A percentile compares a stretch with the other conserved stretches of the same genome.
Evolutionary conservation across 92 coral and sea anemone species (phyloP).

Genomic region (Zoanthus sansibaricus): DNA sequence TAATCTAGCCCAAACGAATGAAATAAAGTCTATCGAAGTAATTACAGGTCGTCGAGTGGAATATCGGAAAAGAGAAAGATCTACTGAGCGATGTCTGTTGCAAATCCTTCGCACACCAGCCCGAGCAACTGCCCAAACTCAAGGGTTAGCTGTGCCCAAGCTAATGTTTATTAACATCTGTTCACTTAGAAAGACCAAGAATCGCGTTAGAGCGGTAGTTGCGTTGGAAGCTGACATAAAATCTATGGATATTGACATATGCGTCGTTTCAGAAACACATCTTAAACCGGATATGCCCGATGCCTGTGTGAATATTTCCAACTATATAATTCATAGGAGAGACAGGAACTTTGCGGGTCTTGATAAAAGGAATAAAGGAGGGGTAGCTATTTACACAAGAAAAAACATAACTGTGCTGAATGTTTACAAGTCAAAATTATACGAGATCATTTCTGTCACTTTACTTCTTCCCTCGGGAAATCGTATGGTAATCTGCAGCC

Average conservation of each 20-base stretch:
- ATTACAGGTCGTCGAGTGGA: too few relatives aligned
- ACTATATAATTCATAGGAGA: constrained; percentile 37
- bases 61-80: too few relatives aligned
- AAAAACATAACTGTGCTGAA: constrained; percentile 59
- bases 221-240: constrained; percentile 62
- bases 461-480: background rate
- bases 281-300: constrained; percentile 66
- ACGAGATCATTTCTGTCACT: background rate
- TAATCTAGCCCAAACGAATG: too few relatives aligned
- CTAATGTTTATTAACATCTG: constrained; percentile 63
- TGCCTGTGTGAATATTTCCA: constrained; percentile 55
- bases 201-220: constrained; percentile 59
- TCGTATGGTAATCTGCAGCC: background rate
- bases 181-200: constrained; percentile 56
- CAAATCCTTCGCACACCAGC: too few relatives aligned
- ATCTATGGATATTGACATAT: constrained; percentile 55
- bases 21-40: too few relatives aligned
- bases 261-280: constrained; percentile 61
- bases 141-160: constrained; percentile 58
- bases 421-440: constrained; percentile 41
- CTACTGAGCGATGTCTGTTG: too few relatives aligned
- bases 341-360: constrained; percentile 56
- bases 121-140: too few relatives aligned
- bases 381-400: constrained; percentile 63
- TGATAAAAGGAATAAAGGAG: constrained; percentile 66